These are phyloP conservation scores for Podocnemis expansa DNA, from an alignment of 2,113 vertebrate genomes.

Conservation along the genomic window DNA sequence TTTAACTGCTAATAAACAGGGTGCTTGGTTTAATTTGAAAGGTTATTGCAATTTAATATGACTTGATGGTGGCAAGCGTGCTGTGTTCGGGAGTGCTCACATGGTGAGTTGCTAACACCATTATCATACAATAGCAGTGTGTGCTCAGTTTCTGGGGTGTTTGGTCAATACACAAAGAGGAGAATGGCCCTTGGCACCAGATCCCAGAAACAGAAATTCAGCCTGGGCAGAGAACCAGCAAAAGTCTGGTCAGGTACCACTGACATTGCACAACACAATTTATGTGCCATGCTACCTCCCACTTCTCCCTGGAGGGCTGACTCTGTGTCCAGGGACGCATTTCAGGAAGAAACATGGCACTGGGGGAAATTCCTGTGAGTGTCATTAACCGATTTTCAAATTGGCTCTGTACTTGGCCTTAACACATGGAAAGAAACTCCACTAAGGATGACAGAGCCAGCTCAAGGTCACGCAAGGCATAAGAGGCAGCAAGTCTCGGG, in stretches of 20 bases:
- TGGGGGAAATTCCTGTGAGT: not conserved
- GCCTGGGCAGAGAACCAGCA: not conserved
- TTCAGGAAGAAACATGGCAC: not conserved
- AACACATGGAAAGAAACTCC: not conserved
- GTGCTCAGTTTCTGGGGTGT: accelerated
- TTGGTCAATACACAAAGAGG: not conserved
- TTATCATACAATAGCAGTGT: accelerated
- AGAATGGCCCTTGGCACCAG: not conserved
- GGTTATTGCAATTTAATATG: constrained; percentile 53
- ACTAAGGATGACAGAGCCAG: not conserved
- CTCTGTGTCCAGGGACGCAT: not conserved
- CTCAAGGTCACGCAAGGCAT: not conserved
- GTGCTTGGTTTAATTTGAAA: constrained; percentile 60
- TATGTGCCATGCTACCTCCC: not conserved
- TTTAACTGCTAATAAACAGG: constrained; percentile 65
- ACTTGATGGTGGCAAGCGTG: not conserved
- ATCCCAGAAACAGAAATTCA: not conserved
- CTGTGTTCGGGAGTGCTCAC: accelerated
- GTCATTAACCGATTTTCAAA: not conserved
- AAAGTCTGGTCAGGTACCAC: not conserved
- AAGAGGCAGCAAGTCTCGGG: not conserved
- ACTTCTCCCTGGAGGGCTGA: not conserved
- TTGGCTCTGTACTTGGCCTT: accelerated
- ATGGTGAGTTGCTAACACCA: not conserved
- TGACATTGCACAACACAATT: no score